Conservation (phyloP, 1,140 invertebrate species). For the Bombus pyrosoma region DNA sequence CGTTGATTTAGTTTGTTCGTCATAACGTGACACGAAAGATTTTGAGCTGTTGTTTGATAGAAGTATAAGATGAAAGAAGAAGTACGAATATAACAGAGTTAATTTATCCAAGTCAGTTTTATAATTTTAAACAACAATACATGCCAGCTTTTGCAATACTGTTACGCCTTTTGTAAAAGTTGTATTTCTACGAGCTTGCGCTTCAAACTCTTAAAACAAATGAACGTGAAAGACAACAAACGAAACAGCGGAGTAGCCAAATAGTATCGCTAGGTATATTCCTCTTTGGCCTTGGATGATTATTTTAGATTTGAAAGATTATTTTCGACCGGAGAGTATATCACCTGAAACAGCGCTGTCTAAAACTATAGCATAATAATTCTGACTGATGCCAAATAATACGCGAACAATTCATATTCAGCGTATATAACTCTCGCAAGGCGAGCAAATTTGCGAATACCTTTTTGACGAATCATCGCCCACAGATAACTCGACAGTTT, state of each 20-base stretch:
- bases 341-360: background rate
- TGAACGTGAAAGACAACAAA: background rate
- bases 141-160: background rate
- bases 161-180: background rate
- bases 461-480: background rate
- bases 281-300: constrained; percentile 10
- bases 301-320: constrained; percentile 15
- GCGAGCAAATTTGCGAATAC: background rate
- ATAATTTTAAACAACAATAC: background rate
- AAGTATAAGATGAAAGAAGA: background rate
- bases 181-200: background rate
- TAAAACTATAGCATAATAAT: constrained; percentile 19
- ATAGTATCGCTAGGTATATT: constrained; percentile 1
- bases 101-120: background rate
- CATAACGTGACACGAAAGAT: background rate
- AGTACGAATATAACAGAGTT: too few species aligned
- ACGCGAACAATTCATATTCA: constrained; percentile 9
- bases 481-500: background rate
- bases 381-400: constrained; percentile 24
- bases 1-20: background rate
- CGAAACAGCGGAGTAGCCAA: background rate
- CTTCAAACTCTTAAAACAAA: background rate
- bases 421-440: background rate
- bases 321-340: constrained; percentile 14
- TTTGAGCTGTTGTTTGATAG: background rate